A percentile compares a stretch with the other conserved stretches of the same genome.
Evolutionary conservation across 2,113 vertebrate species (phyloP).

Genomic region (Cygnus buccinator): DNA sequence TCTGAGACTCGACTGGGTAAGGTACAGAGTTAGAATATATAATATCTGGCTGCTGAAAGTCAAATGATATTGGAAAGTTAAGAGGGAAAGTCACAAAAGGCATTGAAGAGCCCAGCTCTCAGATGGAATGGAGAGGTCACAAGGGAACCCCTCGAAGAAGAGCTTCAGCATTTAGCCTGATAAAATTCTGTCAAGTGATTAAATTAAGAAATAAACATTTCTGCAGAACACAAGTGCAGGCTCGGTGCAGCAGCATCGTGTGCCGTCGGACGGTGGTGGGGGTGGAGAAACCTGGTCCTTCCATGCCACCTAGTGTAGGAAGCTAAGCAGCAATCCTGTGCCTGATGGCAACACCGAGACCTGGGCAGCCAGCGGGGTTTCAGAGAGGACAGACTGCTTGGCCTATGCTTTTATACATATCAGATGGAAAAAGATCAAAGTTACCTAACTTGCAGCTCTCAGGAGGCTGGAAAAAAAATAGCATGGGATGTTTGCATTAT

Average conservation of each 20-base stretch:
- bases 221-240: neutral
- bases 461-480: neutral
- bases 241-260: neutral
- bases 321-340: slow-evolving; percentile 13
- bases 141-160: neutral
- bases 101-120: neutral
- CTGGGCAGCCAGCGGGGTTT: neutral
- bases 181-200: neutral
- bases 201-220: neutral
- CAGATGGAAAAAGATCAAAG: neutral
- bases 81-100: neutral
- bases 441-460: neutral
- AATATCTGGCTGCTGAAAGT: neutral
- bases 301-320: slow-evolving; percentile 77
- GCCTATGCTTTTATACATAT: neutral
- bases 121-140: slow-evolving; percentile 34
- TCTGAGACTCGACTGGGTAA: neutral
- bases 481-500: neutral
- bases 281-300: slow-evolving; percentile 58
- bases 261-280: neutral
- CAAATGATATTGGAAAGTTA: neutral
- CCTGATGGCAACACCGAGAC: neutral
- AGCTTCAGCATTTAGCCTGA: neutral
- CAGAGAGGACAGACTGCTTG: neutral
- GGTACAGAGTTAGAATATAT: neutral